A percentile compares a stretch with the other conserved stretches of the same genome.
Conservation (phyloP, 2,113 vertebrate genomes). For the Tamias sibiricus region DNA sequence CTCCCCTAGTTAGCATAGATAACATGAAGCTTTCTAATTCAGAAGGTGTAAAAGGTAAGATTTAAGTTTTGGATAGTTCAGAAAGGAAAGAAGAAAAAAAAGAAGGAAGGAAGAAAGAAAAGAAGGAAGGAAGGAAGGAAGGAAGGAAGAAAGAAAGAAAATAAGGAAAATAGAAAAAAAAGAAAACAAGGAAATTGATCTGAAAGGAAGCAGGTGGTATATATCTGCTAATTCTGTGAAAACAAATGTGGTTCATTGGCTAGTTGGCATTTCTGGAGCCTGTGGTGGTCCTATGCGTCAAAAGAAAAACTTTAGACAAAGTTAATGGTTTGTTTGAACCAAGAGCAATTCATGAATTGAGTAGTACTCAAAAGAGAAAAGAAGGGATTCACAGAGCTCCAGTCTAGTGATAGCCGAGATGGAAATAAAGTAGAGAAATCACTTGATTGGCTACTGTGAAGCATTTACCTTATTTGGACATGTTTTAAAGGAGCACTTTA, state of each 20-base stretch:
- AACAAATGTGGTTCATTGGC: background rate
- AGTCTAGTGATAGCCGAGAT: too few relatives aligned
- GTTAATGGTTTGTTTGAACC: too few relatives aligned
- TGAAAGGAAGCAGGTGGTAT: background rate
- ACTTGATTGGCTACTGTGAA: too few relatives aligned
- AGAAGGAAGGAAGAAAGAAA: conserved; percentile 65
- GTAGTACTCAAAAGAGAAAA: too few relatives aligned
- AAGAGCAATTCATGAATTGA: too few relatives aligned
- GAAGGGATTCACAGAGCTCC: too few relatives aligned
- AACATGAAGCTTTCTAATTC: conserved; percentile 91
- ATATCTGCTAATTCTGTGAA: background rate
- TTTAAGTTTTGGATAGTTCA: conserved; percentile 89
- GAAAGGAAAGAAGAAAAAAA: background rate
- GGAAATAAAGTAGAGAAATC: too few relatives aligned
- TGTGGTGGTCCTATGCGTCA: background rate
- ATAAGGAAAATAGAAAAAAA: conserved; percentile 10
- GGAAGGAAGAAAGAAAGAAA: background rate
- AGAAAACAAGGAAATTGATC: conserved; percentile 62
- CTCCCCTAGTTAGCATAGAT: conserved; percentile 84
- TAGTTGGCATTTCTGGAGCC: conserved; percentile 49
- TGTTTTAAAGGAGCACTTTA: background rate
- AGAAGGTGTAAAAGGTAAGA: conserved; percentile 87
- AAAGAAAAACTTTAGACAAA: too few relatives aligned
- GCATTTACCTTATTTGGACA: too few relatives aligned
- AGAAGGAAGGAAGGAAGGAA: conserved; percentile 34